These are phyloP conservation scores for Cloeon dipterum DNA, from an alignment of 2,888 invertebrate species.

Conservation along the genomic window DNA sequence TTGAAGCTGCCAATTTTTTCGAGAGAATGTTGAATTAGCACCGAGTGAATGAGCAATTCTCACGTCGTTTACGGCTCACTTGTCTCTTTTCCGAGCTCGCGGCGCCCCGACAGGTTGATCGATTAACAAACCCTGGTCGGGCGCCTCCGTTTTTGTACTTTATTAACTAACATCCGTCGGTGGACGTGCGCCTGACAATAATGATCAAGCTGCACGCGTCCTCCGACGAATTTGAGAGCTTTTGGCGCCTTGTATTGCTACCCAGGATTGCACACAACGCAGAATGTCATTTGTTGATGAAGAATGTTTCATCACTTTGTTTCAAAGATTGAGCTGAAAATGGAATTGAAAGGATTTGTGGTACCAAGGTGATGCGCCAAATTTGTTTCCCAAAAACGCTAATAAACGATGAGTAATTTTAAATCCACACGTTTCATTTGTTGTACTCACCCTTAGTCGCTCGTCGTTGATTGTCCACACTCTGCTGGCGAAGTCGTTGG, in stretches of 20 bases:
- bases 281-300: neutral
- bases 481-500: slow-evolving; percentile 89
- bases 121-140: no score
- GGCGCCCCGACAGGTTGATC: no score
- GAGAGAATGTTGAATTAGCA: no score
- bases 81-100: no score
- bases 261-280: neutral
- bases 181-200: no score
- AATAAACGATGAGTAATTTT: neutral
- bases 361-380: slow-evolving; percentile 1
- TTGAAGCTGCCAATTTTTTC: no score
- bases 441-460: slow-evolving; percentile 57
- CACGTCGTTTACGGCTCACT: no score
- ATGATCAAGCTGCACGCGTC: no score
- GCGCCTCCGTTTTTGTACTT: no score
- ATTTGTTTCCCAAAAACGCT: neutral
- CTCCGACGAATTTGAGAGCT: no score
- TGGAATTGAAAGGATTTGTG: neutral
- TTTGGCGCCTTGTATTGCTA: slow-evolving; percentile 1
- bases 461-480: slow-evolving; percentile 88
- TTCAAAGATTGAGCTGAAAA: neutral
- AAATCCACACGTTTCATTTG: neutral
- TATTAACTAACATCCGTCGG: no score
- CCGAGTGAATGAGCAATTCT: no score
- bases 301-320: neutral